A percentile compares a stretch with the other conserved stretches of the same genome.
Conservation (phyloP, 2,797 vertebrate species). For the Huso huso region DNA sequence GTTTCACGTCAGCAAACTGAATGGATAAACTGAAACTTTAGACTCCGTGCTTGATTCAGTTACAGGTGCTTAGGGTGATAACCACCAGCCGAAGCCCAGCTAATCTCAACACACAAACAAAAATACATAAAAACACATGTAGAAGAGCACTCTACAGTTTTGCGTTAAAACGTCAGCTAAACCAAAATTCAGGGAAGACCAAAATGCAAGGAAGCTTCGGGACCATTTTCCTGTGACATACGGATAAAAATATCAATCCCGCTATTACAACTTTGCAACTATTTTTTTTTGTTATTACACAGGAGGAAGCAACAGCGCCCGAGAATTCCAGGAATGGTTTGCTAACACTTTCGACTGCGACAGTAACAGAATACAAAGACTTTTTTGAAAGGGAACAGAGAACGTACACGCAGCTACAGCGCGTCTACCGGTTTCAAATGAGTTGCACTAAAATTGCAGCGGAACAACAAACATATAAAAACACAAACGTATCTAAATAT, state of each 20-base stretch:
- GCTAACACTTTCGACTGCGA: slow-evolving; percentile 28
- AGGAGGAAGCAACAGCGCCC: slow-evolving; percentile 13
- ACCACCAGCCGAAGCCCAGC: background rate
- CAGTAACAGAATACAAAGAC: slow-evolving; percentile 20
- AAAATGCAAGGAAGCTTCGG: too few relatives aligned
- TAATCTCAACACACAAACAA: slow-evolving; percentile 15
- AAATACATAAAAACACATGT: slow-evolving; percentile 13
- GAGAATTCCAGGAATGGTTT: slow-evolving; percentile 26
- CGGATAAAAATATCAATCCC: too few relatives aligned
- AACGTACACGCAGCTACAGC: background rate
- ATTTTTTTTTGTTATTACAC: background rate
- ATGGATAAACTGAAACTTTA: too few relatives aligned
- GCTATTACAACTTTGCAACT: too few relatives aligned
- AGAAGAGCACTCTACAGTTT: too few relatives aligned
- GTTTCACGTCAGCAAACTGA: too few relatives aligned
- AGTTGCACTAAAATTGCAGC: slow-evolving; percentile 35
- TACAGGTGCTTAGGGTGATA: too few relatives aligned
- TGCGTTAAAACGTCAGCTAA: too few relatives aligned
- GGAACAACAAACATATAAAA: slow-evolving; percentile 26
- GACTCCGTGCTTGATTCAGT: too few relatives aligned
- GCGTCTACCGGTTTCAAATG: slow-evolving; percentile 21
- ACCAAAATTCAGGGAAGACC: too few relatives aligned
- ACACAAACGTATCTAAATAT: slow-evolving; percentile 22
- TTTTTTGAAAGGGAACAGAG: slow-evolving; percentile 22
- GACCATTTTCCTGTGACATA: too few relatives aligned